Conservation (phyloP, 2,888 invertebrate genomes). For the Vandiemenella viatica region DNA sequence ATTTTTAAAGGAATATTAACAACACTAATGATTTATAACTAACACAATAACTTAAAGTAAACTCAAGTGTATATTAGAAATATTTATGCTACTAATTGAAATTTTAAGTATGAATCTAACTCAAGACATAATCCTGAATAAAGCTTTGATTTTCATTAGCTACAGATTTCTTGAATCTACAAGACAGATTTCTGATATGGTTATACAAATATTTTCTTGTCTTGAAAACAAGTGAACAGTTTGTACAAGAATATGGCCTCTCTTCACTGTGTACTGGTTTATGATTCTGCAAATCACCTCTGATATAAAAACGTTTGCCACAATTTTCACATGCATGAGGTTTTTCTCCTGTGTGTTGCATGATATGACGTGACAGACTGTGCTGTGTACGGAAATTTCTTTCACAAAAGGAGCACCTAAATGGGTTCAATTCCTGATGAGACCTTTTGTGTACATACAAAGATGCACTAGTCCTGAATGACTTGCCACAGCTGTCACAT, state of each 20-base stretch:
- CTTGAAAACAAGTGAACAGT: slow-evolving; percentile 26
- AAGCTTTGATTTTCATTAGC: too few relatives aligned
- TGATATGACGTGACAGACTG: slow-evolving; percentile 38
- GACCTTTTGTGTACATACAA: slow-evolving; percentile 45
- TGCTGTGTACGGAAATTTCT: slow-evolving; percentile 37
- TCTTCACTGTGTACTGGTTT: slow-evolving; percentile 32
- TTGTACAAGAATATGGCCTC: slow-evolving; percentile 22
- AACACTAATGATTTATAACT: too few relatives aligned
- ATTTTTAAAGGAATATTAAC: too few relatives aligned
- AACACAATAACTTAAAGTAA: too few relatives aligned
- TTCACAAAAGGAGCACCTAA: slow-evolving; percentile 41
- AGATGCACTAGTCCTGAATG: slow-evolving; percentile 38
- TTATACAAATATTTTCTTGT: slow-evolving; percentile 38
- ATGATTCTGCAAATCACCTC: slow-evolving; percentile 25
- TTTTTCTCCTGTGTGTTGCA: slow-evolving; percentile 39
- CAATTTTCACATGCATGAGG: slow-evolving; percentile 38
- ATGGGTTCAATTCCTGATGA: slow-evolving; percentile 39
- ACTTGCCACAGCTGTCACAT: slow-evolving; percentile 10
- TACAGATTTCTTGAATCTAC: too few relatives aligned
- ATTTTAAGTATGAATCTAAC: too few relatives aligned
- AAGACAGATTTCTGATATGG: slow-evolving; percentile 29
- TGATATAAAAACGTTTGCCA: slow-evolving; percentile 21
- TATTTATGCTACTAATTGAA: too few relatives aligned
- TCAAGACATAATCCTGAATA: too few relatives aligned
- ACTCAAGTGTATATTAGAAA: too few relatives aligned